phyloP scores from a whole-genome alignment of 2,888 invertebrate genomes.

The Drosophila quinaria region DNA sequence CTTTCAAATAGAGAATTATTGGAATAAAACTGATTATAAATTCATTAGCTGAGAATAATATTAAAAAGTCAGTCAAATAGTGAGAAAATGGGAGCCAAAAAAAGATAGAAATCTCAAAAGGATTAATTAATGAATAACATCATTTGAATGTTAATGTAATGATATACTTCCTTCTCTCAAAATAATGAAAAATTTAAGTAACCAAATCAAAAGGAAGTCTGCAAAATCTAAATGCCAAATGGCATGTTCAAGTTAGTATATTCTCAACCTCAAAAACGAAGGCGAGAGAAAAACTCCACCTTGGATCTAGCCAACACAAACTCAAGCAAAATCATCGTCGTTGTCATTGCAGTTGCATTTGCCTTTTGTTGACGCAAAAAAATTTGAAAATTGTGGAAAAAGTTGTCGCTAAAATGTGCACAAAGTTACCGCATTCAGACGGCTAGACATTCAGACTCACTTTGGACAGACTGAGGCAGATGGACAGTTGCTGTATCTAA shows the following conservation, averaged over 20 bases:
- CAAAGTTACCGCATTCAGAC: slow-evolving; percentile 63
- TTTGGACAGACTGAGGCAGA: slow-evolving; percentile 6
- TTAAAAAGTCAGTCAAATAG: no score
- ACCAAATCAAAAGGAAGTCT: not conserved
- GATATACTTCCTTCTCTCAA: no score
- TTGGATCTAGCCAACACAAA: slow-evolving; percentile 77
- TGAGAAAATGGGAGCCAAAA: no score
- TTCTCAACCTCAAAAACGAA: slow-evolving; percentile 13
- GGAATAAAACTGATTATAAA: no score
- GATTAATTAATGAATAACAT: no score
- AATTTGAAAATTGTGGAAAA: slow-evolving; percentile 78
- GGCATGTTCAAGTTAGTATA: slow-evolving; percentile 30
- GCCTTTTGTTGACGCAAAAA: slow-evolving; percentile 78
- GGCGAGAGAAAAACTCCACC: slow-evolving; percentile 38
- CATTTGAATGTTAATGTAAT: no score
- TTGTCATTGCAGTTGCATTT: slow-evolving; percentile 45
- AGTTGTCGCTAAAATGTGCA: slow-evolving; percentile 81
- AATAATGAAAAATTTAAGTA: no score
- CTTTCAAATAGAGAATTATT: no score
- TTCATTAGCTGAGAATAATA: no score
- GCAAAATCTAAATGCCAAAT: not conserved
- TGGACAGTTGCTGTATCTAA: slow-evolving; percentile 12
- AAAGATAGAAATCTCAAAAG: no score
- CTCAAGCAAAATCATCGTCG: slow-evolving; percentile 52
- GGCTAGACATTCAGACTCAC: slow-evolving; percentile 35